These are phyloP conservation scores for Platanista minor DNA, from an alignment of 2,113 vertebrate genomes.

Conservation along the genomic window DNA sequence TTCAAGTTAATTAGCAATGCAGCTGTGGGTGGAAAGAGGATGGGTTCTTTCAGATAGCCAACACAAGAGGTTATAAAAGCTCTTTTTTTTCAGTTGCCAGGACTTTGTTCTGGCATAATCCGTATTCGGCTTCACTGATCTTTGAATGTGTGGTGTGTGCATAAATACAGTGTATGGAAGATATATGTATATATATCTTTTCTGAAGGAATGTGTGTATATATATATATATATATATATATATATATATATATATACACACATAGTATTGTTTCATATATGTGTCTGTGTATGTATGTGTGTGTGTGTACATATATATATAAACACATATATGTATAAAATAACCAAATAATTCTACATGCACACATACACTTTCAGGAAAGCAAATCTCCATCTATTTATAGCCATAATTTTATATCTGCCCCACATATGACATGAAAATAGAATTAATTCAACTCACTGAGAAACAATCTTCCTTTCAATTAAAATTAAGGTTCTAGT, in stretches of 20 bases:
- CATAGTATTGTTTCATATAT: neutral
- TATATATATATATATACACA: neutral
- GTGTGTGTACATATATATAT: too few species aligned
- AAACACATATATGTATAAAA: too few species aligned
- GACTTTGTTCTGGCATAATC: slow-evolving; percentile 23
- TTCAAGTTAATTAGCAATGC: slow-evolving; percentile 75
- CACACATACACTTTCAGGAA: neutral
- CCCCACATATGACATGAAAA: neutral
- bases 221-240: neutral
- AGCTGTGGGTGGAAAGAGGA: slow-evolving; percentile 65
- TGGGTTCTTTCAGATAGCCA: slow-evolving; percentile 52
- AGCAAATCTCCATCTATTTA: neutral
- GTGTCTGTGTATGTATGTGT: neutral
- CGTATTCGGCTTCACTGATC: neutral
- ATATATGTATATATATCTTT: neutral
- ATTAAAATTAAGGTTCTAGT: slow-evolving; percentile 45
- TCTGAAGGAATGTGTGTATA: neutral
- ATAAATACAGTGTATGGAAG: neutral
- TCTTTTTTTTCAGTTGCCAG: neutral
- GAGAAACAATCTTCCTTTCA: neutral
- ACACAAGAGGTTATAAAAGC: slow-evolving; percentile 44
- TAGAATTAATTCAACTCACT: slow-evolving; percentile 5
- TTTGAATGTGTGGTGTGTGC: neutral
- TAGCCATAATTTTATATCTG: neutral
- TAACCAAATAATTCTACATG: neutral